Evolutionary conservation across 2,888 invertebrate genomes (phyloP).

Genomic region (Phalera bucephala): DNA sequence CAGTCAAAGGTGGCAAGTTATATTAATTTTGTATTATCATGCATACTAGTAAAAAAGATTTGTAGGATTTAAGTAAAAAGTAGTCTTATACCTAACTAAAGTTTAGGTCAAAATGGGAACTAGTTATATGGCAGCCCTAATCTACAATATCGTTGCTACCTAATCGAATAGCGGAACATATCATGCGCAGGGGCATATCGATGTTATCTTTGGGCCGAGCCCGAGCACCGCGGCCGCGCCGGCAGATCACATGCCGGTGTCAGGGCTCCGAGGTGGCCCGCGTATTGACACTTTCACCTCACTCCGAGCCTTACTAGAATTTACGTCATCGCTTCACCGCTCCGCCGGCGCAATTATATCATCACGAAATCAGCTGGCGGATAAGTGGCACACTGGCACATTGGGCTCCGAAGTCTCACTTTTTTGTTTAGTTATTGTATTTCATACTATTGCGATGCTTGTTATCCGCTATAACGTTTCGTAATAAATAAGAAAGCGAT

Average conservation of each 20-base stretch:
- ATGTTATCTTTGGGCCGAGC: constrained; percentile 4
- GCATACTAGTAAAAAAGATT: too few relatives aligned
- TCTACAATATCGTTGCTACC: too few relatives aligned
- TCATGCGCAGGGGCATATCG: constrained; percentile 4
- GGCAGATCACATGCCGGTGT: constrained; percentile 29
- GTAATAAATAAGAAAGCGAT: constrained; percentile 30
- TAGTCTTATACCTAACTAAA: too few relatives aligned
- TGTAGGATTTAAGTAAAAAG: too few relatives aligned
- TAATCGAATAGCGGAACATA: constrained; percentile 16
- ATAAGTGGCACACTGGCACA: constrained; percentile 56
- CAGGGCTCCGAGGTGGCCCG: constrained; percentile 43
- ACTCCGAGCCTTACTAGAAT: constrained; percentile 55
- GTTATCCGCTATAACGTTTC: constrained; percentile 34
- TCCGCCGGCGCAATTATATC: constrained; percentile 62
- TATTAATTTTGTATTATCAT: too few relatives aligned
- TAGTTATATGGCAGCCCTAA: not conserved
- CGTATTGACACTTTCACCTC: constrained; percentile 71
- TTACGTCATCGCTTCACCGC: constrained; percentile 55
- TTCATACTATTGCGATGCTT: constrained; percentile 32
- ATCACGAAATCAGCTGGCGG: constrained; percentile 65
- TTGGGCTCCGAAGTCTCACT: constrained; percentile 38
- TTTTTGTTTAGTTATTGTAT: constrained; percentile 37
- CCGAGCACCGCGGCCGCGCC: constrained; percentile 7
- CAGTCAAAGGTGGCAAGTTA: too few relatives aligned
- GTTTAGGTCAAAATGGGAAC: too few relatives aligned